Percentiles rank a stretch among this genome's conserved stretches.
phyloP scores from a whole-genome alignment of 2,888 invertebrate genomes.

The Meteorus cinctellus region DNA sequence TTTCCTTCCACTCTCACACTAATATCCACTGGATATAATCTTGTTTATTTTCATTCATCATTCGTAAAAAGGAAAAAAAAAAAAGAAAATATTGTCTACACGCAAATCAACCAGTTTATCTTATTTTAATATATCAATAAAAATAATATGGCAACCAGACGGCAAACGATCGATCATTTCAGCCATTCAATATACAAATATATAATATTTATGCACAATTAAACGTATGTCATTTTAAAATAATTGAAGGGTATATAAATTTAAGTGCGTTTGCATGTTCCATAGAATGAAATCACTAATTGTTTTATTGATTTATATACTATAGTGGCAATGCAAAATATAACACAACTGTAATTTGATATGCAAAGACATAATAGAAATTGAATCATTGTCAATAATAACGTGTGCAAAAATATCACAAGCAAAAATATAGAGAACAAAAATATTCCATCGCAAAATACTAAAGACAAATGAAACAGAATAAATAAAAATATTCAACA shows the following conservation, averaged over 20 bases:
- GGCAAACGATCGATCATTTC: not conserved
- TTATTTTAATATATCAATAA: not conserved
- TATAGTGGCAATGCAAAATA: no score
- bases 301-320: not conserved
- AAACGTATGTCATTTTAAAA: not conserved
- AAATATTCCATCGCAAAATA: no score
- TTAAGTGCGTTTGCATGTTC: conserved; percentile 1
- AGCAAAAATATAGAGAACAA: no score
- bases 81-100: not conserved
- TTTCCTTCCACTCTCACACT: not conserved
- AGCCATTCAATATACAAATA: not conserved
- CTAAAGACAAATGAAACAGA: no score
- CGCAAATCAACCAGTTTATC: not conserved
- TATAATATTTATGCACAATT: not conserved
- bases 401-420: no score
- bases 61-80: not conserved
- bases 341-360: no score
- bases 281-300: not conserved
- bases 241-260: conserved; percentile 2
- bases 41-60: conserved; percentile 9
- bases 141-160: not conserved
- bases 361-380: no score
- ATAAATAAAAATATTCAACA: no score
- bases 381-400: no score
- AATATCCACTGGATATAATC: conserved; percentile 4